phyloP scores from a whole-genome alignment of 2,113 vertebrate genomes.

The Ascaphus truei region DNA sequence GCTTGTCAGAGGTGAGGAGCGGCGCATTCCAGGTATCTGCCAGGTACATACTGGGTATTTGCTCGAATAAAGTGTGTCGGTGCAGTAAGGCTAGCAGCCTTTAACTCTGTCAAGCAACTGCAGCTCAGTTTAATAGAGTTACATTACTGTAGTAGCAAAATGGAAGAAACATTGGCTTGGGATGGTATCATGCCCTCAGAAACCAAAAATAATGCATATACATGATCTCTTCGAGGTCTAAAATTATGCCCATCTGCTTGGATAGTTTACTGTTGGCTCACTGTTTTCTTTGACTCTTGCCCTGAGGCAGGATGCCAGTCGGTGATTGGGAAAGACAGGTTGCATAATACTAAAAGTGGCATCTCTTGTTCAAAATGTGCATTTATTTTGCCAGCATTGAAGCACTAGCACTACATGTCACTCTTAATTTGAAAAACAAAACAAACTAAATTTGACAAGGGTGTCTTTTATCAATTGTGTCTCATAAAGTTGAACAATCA shows the following conservation, averaged over 20 bases:
- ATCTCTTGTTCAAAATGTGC: neutral
- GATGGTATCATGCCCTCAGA: neutral
- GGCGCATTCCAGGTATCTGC: no score
- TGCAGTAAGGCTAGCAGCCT: no score
- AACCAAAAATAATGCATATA: neutral
- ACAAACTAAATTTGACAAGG: no score
- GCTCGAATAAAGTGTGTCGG: no score
- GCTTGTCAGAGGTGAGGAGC: no score
- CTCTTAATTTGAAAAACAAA: no score
- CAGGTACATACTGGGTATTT: no score
- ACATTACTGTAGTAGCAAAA: neutral
- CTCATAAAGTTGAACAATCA: no score
- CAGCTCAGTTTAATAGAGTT: neutral
- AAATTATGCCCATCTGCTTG: neutral
- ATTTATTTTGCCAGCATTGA: neutral
- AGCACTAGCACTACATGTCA: neutral
- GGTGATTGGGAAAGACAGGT: neutral
- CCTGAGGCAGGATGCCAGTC: conserved; percentile 4
- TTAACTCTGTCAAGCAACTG: neutral
- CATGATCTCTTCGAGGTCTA: neutral
- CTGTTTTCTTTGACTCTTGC: neutral
- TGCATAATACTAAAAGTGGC: neutral
- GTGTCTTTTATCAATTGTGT: no score
- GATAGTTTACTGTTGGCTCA: neutral
- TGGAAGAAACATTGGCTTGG: neutral